Conservation (phyloP, 2,888 invertebrate species). For the Ferdinandea cuprea region DNA sequence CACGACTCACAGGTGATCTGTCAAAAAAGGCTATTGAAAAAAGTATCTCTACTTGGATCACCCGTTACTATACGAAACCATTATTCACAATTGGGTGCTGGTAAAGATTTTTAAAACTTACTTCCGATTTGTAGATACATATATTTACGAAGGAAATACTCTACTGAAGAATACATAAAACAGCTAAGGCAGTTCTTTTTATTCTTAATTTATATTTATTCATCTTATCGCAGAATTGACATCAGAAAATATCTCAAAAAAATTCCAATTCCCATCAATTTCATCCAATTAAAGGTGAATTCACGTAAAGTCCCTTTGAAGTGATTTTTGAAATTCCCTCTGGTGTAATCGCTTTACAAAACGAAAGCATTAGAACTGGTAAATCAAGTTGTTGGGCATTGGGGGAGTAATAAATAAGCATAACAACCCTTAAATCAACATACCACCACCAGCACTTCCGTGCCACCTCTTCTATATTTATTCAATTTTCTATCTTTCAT, state of each 20-base stretch:
- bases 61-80: no score
- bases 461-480: conserved; percentile 50
- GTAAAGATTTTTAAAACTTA: no score
- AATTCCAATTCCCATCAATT: conserved; percentile 54
- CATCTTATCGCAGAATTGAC: conserved; percentile 18
- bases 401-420: conserved; percentile 70
- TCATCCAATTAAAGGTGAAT: conserved; percentile 67
- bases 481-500: conserved; percentile 29
- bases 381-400: conserved; percentile 54
- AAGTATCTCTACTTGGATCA: no score
- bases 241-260: conserved; percentile 41
- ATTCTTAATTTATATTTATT: not conserved
- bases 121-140: no score
- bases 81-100: no score
- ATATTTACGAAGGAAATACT: no score
- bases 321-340: conserved; percentile 67
- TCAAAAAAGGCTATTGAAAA: no score
- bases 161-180: not conserved
- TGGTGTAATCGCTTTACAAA: conserved; percentile 71
- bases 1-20: no score
- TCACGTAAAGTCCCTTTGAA: conserved; percentile 70
- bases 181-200: not conserved
- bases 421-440: conserved; percentile 72
- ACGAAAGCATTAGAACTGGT: conserved; percentile 59
- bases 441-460: no score